Conservation (phyloP, 2,113 vertebrate species). For the Myiozetetes cayanensis region DNA sequence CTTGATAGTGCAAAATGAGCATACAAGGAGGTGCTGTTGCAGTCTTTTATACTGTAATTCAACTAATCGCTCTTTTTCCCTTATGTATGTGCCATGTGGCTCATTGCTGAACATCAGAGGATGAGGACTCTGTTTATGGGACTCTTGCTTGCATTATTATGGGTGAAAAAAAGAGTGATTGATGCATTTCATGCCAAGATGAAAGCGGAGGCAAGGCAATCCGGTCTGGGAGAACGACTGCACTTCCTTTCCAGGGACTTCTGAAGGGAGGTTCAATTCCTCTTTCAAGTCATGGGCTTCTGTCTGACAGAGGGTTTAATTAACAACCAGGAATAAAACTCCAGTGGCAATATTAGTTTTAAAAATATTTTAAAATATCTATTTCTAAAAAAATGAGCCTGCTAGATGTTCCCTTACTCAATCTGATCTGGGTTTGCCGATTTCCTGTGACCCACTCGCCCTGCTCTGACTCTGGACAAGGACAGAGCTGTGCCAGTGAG, state of each 20-base stretch:
- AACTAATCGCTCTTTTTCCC: background rate
- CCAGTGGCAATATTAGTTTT: background rate
- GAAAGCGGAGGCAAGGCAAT: background rate
- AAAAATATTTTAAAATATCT: background rate
- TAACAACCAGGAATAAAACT: background rate
- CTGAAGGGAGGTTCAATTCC: background rate
- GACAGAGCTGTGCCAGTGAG: background rate
- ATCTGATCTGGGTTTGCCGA: fast-evolving
- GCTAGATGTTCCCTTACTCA: background rate
- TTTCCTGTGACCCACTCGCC: fast-evolving
- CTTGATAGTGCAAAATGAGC: background rate
- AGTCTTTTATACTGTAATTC: background rate
- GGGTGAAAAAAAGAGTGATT: background rate
- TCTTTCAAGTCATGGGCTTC: constrained; percentile 13
- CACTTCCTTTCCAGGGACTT: background rate
- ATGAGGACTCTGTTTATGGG: constrained; percentile 2
- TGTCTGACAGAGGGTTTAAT: constrained; percentile 19
- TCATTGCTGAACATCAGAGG: background rate
- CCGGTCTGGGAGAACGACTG: background rate
- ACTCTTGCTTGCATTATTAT: background rate
- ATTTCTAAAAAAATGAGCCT: background rate
- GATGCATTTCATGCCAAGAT: constrained; percentile 2
- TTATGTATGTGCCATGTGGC: background rate
- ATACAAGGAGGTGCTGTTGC: background rate
- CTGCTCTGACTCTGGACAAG: background rate